Evolutionary conservation across 2,888 invertebrate species (phyloP).

Genomic region (Agriopis aurantiaria): DNA sequence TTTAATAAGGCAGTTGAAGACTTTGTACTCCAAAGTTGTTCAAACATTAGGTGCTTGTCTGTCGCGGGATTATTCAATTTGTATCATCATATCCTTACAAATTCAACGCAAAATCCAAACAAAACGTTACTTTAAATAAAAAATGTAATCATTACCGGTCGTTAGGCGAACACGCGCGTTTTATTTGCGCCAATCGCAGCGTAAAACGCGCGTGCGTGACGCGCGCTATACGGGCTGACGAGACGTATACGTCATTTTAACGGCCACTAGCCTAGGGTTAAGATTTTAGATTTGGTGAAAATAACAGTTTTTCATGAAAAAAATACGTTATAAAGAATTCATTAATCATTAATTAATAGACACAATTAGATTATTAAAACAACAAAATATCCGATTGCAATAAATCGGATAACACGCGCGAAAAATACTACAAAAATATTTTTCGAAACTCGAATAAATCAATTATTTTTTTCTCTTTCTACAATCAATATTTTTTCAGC

Average conservation of each 20-base stretch:
- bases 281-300: background rate
- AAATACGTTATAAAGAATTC: no score
- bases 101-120: slow-evolving; percentile 40
- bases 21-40: no score
- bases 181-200: slow-evolving; percentile 62
- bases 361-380: no score
- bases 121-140: slow-evolving; percentile 53
- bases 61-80: background rate
- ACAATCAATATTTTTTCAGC: no score
- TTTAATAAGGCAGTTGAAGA: no score
- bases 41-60: no score
- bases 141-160: slow-evolving; percentile 70
- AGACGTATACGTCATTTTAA: slow-evolving; percentile 13
- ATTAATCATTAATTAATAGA: no score
- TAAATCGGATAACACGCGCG: no score
- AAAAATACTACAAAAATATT: no score
- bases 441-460: no score
- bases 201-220: slow-evolving; percentile 52
- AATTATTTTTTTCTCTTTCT: no score
- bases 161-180: slow-evolving; percentile 67
- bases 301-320: background rate
- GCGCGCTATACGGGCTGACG: slow-evolving; percentile 23
- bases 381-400: no score
- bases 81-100: slow-evolving; percentile 47
- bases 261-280: background rate